A percentile compares a stretch with the other conserved stretches of the same genome.
These are phyloP conservation scores for Mallateleia sp. DNA, from an alignment of 2,888 invertebrate species.

Conservation along the genomic window DNA sequence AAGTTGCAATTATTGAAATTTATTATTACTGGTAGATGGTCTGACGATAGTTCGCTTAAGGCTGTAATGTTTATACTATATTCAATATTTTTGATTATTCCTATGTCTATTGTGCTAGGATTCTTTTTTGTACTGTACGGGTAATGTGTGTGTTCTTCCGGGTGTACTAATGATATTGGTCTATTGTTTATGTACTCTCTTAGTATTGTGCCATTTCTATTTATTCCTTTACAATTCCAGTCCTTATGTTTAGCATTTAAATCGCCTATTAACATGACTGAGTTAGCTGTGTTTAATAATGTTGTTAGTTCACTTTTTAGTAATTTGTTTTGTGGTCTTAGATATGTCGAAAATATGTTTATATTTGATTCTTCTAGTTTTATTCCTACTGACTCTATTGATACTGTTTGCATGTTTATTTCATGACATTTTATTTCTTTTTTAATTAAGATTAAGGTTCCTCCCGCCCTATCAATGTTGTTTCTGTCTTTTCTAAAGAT, in stretches of 20 bases:
- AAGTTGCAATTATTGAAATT: background rate
- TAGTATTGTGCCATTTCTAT: slow-evolving; percentile 47
- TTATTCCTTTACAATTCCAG: slow-evolving; percentile 54
- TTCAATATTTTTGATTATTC: background rate
- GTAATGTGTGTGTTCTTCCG: background rate
- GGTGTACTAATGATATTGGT: background rate
- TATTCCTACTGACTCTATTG: background rate
- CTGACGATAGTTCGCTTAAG: background rate
- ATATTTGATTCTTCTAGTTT: slow-evolving; percentile 1
- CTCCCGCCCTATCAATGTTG: background rate
- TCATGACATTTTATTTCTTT: background rate
- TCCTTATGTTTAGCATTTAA: slow-evolving; percentile 65
- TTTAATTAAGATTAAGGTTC: background rate
- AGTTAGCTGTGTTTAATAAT: slow-evolving; percentile 36
- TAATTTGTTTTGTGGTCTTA: slow-evolving; percentile 23
- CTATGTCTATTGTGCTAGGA: background rate
- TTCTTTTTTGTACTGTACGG: background rate
- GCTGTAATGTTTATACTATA: background rate
- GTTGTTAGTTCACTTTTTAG: slow-evolving; percentile 35
- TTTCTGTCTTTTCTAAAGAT: background rate
- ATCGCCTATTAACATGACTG: slow-evolving; percentile 63
- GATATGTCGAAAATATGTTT: slow-evolving; percentile 25
- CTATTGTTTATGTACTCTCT: slow-evolving; percentile 3
- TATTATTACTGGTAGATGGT: background rate
- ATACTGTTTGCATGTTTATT: background rate